Percentiles rank a stretch among this genome's conserved stretches.
Evolutionary conservation across 2,797 vertebrate genomes (phyloP).

Genomic region (Echiichthys vipera): DNA sequence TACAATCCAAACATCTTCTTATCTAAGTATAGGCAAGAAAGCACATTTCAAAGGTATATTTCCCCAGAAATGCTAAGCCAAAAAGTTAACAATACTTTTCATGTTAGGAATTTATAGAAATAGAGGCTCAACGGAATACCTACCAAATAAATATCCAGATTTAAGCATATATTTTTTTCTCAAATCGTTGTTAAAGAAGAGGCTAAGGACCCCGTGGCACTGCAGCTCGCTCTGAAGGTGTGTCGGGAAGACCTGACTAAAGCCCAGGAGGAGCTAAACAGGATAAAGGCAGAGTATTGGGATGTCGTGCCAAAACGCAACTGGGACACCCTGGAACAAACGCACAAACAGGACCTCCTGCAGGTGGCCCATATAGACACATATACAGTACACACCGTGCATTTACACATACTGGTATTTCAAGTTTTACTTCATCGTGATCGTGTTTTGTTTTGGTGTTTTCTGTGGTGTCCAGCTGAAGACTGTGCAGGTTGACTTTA

Average conservation of each 20-base stretch:
- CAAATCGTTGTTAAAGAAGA: constrained; percentile 38
- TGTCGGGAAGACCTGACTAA: constrained; percentile 85
- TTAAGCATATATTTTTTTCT: background rate
- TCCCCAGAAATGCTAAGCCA: background rate
- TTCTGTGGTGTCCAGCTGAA: constrained; percentile 74
- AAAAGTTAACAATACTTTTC: background rate
- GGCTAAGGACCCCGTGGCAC: constrained; percentile 80
- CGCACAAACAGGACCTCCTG: constrained; percentile 73
- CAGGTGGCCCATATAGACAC: constrained; percentile 76
- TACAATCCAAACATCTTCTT: background rate
- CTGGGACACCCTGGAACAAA: constrained; percentile 84
- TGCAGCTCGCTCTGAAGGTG: constrained; percentile 85
- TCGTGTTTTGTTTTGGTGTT: background rate
- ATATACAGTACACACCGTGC: background rate
- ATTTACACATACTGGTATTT: background rate
- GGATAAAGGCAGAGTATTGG: constrained; percentile 84
- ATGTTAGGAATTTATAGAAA: background rate
- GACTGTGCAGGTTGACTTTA: constrained; percentile 81
- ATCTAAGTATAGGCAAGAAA: background rate
- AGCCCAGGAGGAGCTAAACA: constrained; percentile 85
- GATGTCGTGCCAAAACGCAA: constrained; percentile 87
- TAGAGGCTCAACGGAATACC: background rate
- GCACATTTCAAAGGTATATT: background rate
- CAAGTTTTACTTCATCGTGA: background rate
- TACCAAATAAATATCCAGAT: background rate